Conservation (phyloP, 2,888 invertebrate species). For the Agapostemon virescens region DNA sequence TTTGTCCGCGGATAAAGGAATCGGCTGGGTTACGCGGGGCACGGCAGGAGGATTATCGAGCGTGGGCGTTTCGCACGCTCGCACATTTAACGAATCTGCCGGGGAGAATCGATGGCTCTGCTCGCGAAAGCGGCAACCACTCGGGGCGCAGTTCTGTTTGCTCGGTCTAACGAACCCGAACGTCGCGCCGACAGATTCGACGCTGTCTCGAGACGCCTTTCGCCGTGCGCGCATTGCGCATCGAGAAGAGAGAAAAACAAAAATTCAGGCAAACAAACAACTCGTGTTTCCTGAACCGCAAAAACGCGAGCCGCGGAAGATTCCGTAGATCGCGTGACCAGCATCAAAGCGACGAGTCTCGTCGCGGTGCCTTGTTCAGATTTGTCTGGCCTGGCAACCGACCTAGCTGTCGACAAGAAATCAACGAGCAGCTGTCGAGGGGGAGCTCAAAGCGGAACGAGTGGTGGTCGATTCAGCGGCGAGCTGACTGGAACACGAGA, state of each 20-base stretch:
- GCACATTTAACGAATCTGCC: conserved; percentile 1
- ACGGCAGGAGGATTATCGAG: background rate
- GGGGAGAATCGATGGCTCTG: background rate
- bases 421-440: conserved; percentile 22
- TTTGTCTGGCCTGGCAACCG: background rate
- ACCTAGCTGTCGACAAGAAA: conserved; percentile 30
- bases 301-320: conserved; percentile 12
- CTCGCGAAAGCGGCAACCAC: conserved; percentile 3
- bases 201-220: conserved; percentile 1
- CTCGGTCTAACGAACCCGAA: conserved; percentile 33
- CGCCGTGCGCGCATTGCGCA: background rate
- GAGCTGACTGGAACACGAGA: conserved; percentile 12
- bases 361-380: background rate
- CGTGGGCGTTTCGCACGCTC: conserved; percentile 9
- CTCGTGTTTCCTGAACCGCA: conserved; percentile 25
- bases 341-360: conserved; percentile 40
- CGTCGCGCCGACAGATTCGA: conserved; percentile 19
- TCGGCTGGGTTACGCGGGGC: background rate
- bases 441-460: conserved; percentile 25
- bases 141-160: conserved; percentile 29
- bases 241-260: no score
- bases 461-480: conserved; percentile 49
- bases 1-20: conserved; percentile 10
- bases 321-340: conserved; percentile 46
- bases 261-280: no score